Evolutionary conservation across 2,888 invertebrate genomes (phyloP), one percentile per base, ranked within the genome.

Genomic region (Limnephilus auricula): DNA sequence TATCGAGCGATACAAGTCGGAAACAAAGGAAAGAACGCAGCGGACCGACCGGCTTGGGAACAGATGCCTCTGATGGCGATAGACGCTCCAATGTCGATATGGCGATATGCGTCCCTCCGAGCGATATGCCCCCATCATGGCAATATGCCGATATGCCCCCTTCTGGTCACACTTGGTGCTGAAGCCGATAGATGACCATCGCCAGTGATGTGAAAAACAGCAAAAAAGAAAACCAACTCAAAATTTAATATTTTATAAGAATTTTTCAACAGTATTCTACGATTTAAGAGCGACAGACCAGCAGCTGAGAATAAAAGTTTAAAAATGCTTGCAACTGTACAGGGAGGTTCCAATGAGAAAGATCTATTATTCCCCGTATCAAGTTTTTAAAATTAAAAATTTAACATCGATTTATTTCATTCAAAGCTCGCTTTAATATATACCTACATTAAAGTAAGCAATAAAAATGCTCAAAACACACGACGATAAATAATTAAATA

Each of bases 31-130:
- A 65, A 25, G 65, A 37, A 25, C 10, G 82, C 82, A 34, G 25
- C 10, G 34, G 82, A 32, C 25, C 65, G 25, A 6, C 25, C 65
- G n/a, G 65, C 65, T 65, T 6, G 65, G 65, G 34, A 34, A 82
- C 82, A 82, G 34, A 82, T 82, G 82, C 34, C 31, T 2, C 82
- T 82, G 82, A 82, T 82, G 34, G 82, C 82, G 82, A 82, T 65
- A 25, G 65, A 65, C 9, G 65, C 65, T 6, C 45, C 50, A 18
- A 50, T 50, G 13, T 13, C 65, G 65, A 65, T 65, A 6, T 25
- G 65, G 65, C 65, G 65, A 65, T 65, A 25, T 65, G 25, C 25
- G 25, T 9, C 25, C 9, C 9, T 65, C 65, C 18, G 50, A 65
- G 50, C 50, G 50, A 65, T 65, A 65, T 65, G 65, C 65, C 1